Evolutionary conservation across 2,113 vertebrate species (phyloP).

Genomic region (Varanus salvator): DNA sequence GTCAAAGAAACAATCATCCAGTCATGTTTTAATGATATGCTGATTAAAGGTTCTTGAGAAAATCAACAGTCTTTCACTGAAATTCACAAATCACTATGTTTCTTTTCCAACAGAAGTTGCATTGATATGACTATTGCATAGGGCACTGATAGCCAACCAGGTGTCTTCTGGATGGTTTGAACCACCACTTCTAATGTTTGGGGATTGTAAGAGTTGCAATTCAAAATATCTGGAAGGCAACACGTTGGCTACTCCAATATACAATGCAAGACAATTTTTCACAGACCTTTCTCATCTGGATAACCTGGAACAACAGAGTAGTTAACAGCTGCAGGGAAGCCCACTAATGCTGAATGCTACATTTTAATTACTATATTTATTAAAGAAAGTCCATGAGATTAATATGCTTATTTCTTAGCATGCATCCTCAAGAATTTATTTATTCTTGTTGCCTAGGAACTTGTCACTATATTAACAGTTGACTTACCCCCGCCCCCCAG

Average conservation of each 20-base stretch:
- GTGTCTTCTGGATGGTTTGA: too few relatives aligned
- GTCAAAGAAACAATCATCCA: slow-evolving; percentile 23
- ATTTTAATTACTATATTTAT: not conserved
- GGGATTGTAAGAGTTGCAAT: too few relatives aligned
- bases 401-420: not conserved
- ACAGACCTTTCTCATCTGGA: too few relatives aligned
- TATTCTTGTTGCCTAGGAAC: not conserved
- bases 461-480: not conserved
- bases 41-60: not conserved
- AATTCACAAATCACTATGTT: not conserved
- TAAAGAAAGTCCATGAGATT: not conserved
- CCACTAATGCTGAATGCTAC: not conserved
- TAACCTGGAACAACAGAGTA: too few relatives aligned
- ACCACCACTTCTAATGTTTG: too few relatives aligned
- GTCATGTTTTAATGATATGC: not conserved
- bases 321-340: too few relatives aligned
- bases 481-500: not conserved
- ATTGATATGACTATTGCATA: not conserved
- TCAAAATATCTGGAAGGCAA: too few relatives aligned
- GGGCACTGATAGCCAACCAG: not conserved
- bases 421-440: not conserved
- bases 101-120: not conserved
- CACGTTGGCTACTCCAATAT: too few relatives aligned
- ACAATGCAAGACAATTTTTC: too few relatives aligned
- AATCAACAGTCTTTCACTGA: not conserved